Conservation (phyloP, 1,140 invertebrate species). For the Eumaeus atala region DNA sequence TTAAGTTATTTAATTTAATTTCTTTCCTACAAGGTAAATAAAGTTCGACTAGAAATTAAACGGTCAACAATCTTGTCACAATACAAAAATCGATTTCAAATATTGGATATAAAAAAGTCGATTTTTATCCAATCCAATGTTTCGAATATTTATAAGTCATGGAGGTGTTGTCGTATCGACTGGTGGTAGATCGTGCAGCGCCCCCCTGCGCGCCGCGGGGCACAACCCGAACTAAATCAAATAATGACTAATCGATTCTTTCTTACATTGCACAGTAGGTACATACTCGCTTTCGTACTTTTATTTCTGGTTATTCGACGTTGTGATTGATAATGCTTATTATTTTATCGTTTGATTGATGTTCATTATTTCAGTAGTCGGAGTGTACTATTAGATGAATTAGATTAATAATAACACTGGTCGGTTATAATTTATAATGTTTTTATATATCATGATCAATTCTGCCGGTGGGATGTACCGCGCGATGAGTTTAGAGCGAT, state of each 20-base stretch:
- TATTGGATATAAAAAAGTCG: no score
- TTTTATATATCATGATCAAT: constrained; percentile 22
- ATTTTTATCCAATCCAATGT: no score
- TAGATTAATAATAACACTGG: constrained; percentile 46
- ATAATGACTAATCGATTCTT: constrained; percentile 73
- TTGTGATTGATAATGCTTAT: constrained; percentile 70
- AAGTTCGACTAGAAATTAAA: no score
- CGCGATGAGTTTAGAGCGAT: no score
- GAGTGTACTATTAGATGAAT: constrained; percentile 66
- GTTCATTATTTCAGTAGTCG: constrained; percentile 72
- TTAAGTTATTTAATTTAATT: no score
- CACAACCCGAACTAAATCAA: constrained; percentile 69
- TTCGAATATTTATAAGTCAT: constrained; percentile 8
- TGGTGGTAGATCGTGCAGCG: constrained; percentile 62
- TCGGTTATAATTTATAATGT: constrained; percentile 47
- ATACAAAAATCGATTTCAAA: no score
- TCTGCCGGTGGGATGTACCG: neutral
- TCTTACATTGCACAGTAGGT: constrained; percentile 73
- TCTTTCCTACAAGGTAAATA: no score
- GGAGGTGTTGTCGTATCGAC: constrained; percentile 56
- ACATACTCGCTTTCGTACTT: constrained; percentile 66
- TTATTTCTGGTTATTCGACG: constrained; percentile 69
- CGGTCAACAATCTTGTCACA: no score
- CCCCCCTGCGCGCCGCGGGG: constrained; percentile 56
- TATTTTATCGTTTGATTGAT: constrained; percentile 68